These are phyloP conservation scores for Sinocyclocheilus anophthalmus DNA, from an alignment of 2,113 vertebrate genomes.

Conservation along the genomic window DNA sequence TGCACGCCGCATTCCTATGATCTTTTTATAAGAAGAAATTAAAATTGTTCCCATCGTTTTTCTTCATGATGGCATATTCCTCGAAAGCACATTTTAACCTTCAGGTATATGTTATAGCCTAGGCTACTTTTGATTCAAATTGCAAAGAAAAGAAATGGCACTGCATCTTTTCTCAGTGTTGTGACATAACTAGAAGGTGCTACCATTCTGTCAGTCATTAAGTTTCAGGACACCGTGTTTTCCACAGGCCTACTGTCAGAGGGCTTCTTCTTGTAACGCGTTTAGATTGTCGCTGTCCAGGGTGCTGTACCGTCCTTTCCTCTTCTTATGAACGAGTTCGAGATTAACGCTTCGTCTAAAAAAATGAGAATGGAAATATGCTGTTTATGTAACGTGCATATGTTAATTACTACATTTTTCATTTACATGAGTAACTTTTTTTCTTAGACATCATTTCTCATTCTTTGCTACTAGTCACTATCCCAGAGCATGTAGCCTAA, in stretches of 20 bases:
- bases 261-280: background rate
- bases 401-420: background rate
- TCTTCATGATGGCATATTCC: background rate
- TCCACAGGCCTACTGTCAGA: background rate
- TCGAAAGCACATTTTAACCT: background rate
- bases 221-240: background rate
- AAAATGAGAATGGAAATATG: background rate
- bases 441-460: background rate
- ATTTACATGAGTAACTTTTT: background rate
- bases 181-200: background rate
- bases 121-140: background rate
- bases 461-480: background rate
- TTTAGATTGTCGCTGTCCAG: slow-evolving; percentile 50
- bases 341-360: background rate
- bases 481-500: background rate
- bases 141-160: background rate
- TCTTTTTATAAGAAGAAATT: background rate
- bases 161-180: slow-evolving; percentile 23
- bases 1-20: background rate
- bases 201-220: background rate
- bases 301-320: slow-evolving; percentile 38
- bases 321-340: background rate
- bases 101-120: background rate
- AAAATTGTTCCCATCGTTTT: background rate
- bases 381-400: background rate